Percentiles rank a stretch among this genome's conserved stretches.
Conservation (phyloP, 2,888 invertebrate species). For the Leptopterna dolabrata region DNA sequence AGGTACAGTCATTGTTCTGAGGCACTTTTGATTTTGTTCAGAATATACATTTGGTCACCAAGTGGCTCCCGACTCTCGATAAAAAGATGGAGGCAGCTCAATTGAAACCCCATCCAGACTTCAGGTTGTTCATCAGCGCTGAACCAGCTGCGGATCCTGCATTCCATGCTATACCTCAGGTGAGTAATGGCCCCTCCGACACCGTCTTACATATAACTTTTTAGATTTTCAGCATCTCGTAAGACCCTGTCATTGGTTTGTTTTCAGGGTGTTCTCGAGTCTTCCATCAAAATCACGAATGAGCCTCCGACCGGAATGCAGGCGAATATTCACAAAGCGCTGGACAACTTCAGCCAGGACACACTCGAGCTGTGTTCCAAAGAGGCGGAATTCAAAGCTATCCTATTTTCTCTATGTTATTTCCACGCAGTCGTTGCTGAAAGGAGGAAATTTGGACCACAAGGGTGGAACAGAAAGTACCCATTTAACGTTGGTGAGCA, state of each 20-base stretch:
- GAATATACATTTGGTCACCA: conserved; percentile 91
- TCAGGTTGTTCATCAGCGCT: conserved; percentile 85
- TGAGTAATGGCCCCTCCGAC: neutral
- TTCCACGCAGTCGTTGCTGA: conserved; percentile 96
- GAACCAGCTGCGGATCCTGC: conserved; percentile 82
- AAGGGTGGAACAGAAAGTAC: conserved; percentile 87
- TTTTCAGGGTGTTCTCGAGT: conserved; percentile 87
- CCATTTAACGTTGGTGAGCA: conserved; percentile 71
- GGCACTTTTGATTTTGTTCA: conserved; percentile 66
- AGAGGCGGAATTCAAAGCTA: conserved; percentile 91
- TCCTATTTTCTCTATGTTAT: conserved; percentile 90
- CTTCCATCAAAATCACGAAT: conserved; percentile 94
- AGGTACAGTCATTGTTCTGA: neutral
- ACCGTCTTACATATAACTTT: too few relatives aligned
- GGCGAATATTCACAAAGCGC: conserved; percentile 92
- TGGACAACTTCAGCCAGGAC: conserved; percentile 93
- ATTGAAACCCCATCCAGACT: conserved; percentile 74
- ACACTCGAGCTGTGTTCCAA: conserved; percentile 92
- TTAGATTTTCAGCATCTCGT: neutral
- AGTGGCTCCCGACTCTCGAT: conserved; percentile 87
- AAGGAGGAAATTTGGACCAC: conserved; percentile 92
- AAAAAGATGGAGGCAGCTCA: conserved; percentile 89
- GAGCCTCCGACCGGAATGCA: conserved; percentile 96
- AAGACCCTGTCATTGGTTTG: neutral
- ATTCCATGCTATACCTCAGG: conserved; percentile 72